Percentiles rank a stretch among this genome's conserved stretches.
These are phyloP conservation scores for Pollenia labialis DNA, from an alignment of 2,888 invertebrate genomes.

Conservation along the genomic window DNA sequence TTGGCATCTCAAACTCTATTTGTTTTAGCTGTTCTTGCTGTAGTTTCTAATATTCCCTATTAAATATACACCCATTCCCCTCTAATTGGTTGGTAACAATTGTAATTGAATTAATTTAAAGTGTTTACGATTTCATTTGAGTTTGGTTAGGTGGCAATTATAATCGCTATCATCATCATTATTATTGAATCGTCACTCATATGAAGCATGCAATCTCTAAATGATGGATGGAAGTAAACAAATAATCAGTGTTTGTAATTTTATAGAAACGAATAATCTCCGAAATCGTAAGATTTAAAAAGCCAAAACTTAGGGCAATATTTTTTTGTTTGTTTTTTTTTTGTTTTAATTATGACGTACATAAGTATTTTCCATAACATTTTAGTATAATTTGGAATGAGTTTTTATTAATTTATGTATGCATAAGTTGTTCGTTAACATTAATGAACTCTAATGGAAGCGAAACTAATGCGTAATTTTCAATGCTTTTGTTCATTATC, in stretches of 20 bases:
- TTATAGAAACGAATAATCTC: not conserved
- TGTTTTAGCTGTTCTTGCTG: conserved; percentile 23
- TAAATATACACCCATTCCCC: not conserved
- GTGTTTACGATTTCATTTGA: conserved; percentile 12
- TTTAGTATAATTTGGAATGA: no score
- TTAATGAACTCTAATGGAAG: no score
- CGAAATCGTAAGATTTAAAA: not conserved
- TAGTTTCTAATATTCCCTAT: not conserved
- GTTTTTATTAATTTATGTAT: no score
- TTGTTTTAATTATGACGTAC: no score
- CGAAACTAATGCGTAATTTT: no score
- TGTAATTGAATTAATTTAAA: conserved; percentile 58
- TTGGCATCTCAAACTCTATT: conserved; percentile 36
- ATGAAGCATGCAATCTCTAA: conserved; percentile 3
- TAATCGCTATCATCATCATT: conserved; percentile 12
- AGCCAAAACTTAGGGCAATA: not conserved
- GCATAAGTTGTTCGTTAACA: no score
- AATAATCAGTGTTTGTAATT: not conserved
- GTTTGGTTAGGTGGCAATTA: conserved; percentile 22
- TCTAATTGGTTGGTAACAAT: not conserved
- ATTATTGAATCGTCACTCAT: conserved; percentile 29
- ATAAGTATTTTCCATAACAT: no score
- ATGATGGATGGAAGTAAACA: not conserved
- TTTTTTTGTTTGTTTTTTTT: no score
- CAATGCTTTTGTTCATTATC: no score